These are phyloP conservation scores for Drosophila meridionalis DNA, from an alignment of 2,888 invertebrate species.

Conservation along the genomic window DNA sequence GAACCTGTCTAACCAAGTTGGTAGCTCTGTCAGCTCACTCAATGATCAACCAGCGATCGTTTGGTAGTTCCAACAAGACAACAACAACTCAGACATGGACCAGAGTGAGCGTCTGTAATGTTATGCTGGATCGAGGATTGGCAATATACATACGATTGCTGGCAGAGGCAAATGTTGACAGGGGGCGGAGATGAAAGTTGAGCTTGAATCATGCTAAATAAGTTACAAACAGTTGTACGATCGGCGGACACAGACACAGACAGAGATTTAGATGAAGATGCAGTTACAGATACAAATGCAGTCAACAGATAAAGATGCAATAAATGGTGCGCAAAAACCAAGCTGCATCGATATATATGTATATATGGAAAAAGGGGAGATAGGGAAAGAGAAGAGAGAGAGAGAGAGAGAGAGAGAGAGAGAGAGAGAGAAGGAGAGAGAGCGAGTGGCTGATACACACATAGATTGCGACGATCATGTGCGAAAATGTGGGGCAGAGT, in stretches of 20 bases:
- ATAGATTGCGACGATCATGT: constrained; percentile 33
- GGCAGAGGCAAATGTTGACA: constrained; percentile 27
- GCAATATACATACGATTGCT: constrained; percentile 41
- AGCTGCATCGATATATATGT: constrained; percentile 16
- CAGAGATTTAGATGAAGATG: constrained; percentile 10
- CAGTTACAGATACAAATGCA: constrained; percentile 32
- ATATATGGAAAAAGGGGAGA: neutral
- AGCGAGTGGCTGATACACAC: constrained; percentile 4
- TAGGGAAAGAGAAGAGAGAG: neutral
- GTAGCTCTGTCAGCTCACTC: neutral
- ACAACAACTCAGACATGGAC: constrained; percentile 8
- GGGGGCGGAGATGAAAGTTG: constrained; percentile 11
- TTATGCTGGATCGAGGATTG: constrained; percentile 76
- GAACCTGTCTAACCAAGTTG: constrained; percentile 33
- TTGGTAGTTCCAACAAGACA: constrained; percentile 30
- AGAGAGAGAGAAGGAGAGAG: constrained; percentile 12
- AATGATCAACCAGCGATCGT: constrained; percentile 16
- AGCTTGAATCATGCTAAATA: constrained; percentile 31
- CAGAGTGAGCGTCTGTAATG: constrained; percentile 61
- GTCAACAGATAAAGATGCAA: constrained; percentile 36
- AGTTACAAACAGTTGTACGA: constrained; percentile 25
- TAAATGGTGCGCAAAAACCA: constrained; percentile 39
- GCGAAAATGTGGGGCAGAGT: constrained; percentile 56
- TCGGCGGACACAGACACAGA: constrained; percentile 15
- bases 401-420: constrained; percentile 20